Conservation (phyloP, 2,888 invertebrate genomes). For the Heliconius charithonia region DNA sequence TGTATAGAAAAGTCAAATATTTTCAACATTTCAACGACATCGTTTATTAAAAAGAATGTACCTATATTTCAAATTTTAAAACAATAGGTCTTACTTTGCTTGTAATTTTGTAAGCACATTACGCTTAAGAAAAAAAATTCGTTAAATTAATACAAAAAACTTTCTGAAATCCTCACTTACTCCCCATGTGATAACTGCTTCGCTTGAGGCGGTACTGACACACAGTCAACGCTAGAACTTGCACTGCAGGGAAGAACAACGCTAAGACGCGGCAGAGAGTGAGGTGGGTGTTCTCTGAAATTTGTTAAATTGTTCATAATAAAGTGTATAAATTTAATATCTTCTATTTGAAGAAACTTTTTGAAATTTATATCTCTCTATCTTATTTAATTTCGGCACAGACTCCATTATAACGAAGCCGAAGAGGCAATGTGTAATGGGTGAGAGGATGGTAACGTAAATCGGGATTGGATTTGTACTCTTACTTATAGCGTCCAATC, state of each 20-base stretch:
- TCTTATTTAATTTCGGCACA: neutral
- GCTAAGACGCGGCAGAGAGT: slow-evolving; percentile 72
- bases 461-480: no score
- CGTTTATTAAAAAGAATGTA: no score
- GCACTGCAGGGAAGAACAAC: slow-evolving; percentile 71
- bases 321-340: neutral
- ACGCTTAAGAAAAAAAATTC: neutral
- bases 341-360: neutral
- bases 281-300: slow-evolving; percentile 69
- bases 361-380: neutral
- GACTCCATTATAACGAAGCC: no score
- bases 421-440: no score
- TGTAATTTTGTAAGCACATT: neutral
- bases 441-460: no score
- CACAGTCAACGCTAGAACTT: slow-evolving; percentile 67
- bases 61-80: neutral
- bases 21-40: no score
- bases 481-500: no score
- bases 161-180: slow-evolving; percentile 60
- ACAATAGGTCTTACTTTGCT: no score
- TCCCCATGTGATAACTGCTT: slow-evolving; percentile 72
- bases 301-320: neutral
- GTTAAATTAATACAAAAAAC: neutral
- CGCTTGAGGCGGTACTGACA: slow-evolving; percentile 51
- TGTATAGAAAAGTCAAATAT: no score